phyloP scores from a whole-genome alignment of 2,888 invertebrate species.

The Zele albiditarsus region DNA sequence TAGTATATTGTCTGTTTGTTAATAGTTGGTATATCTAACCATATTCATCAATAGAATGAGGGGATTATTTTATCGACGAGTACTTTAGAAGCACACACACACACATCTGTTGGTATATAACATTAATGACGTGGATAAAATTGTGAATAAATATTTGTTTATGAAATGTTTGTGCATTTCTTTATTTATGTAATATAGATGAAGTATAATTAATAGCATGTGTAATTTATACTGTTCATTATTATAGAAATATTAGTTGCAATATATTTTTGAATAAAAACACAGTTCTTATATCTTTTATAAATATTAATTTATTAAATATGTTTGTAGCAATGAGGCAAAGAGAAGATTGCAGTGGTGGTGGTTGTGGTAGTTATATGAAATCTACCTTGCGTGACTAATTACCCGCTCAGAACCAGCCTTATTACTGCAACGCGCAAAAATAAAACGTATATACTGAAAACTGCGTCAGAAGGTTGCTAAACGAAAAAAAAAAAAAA shows the following conservation, averaged over 20 bases:
- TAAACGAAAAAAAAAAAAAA: too few relatives aligned
- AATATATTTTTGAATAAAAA: not conserved
- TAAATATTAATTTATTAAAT: constrained; percentile 5
- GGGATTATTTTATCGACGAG: not conserved
- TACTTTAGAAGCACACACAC: too few relatives aligned
- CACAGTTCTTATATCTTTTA: not conserved
- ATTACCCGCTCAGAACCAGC: not conserved
- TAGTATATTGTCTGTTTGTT: not conserved
- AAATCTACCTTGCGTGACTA: constrained; percentile 18
- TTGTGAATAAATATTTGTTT: too few relatives aligned
- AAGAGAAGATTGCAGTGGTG: not conserved
- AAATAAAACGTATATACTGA: not conserved
- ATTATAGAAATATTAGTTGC: not conserved
- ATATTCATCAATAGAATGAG: not conserved
- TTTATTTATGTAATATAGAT: too few relatives aligned
- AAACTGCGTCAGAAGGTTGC: not conserved
- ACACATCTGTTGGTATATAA: too few relatives aligned
- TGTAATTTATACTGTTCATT: too few relatives aligned
- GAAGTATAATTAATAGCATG: too few relatives aligned
- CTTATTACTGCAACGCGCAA: constrained; percentile 13
- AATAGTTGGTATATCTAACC: not conserved
- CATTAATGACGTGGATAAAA: too few relatives aligned
- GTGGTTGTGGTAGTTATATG: not conserved
- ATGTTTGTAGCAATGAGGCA: not conserved
- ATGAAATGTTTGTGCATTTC: too few relatives aligned